These are phyloP conservation scores for Yasuhikotakia modesta DNA, from an alignment of 2,797 vertebrate genomes.

Conservation along the genomic window DNA sequence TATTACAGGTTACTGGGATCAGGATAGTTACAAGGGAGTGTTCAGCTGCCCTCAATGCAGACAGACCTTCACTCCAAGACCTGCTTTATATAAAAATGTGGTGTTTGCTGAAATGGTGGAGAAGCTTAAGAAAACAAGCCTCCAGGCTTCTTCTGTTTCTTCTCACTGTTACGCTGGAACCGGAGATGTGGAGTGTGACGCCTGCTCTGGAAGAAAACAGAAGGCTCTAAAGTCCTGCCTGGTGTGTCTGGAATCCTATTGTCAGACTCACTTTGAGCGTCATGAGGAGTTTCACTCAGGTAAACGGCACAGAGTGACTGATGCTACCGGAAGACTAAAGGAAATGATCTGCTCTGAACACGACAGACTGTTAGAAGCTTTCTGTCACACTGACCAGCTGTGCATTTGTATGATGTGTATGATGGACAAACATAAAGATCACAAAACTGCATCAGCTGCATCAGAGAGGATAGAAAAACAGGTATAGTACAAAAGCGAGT, in stretches of 20 bases:
- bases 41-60: not conserved
- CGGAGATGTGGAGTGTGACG: not conserved
- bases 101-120: not conserved
- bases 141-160: not conserved
- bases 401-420: not conserved
- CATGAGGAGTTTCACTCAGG: not conserved
- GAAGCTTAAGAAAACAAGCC: not conserved
- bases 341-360: conserved; percentile 8
- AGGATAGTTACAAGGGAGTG: not conserved
- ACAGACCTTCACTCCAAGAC: not conserved
- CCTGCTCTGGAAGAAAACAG: not conserved
- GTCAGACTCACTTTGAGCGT: not conserved
- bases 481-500: not conserved
- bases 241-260: not conserved
- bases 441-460: not conserved
- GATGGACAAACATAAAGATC: not conserved
- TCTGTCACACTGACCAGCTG: not conserved
- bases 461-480: not conserved
- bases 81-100: not conserved
- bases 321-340: not conserved
- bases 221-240: not conserved
- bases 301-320: conserved; percentile 3
- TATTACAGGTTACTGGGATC: not conserved
- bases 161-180: not conserved
- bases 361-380: not conserved